phyloP scores from a whole-genome alignment of 2,113 vertebrate genomes.

The Sturnus vulgaris region DNA sequence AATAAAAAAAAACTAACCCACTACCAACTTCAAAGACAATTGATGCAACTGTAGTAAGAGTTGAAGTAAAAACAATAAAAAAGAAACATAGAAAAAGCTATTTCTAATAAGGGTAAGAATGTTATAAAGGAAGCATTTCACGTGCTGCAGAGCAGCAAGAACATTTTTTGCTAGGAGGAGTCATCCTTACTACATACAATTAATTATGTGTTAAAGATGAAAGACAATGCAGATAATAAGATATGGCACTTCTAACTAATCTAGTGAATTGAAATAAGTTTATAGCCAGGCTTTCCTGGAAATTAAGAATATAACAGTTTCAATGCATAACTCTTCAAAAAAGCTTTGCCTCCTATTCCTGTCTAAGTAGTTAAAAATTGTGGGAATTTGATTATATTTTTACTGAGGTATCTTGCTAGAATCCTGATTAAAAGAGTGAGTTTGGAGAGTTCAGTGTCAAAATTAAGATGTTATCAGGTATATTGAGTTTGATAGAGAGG shows the following conservation, averaged over 20 bases:
- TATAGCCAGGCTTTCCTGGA: background rate
- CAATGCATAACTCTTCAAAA: background rate
- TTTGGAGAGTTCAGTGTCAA: background rate
- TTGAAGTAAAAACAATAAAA: background rate
- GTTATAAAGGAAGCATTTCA: background rate
- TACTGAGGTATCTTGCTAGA: background rate
- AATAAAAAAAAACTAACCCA: too few species aligned
- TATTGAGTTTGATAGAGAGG: background rate
- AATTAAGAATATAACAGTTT: background rate
- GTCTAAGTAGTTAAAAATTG: background rate
- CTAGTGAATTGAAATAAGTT: background rate
- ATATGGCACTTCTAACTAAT: background rate
- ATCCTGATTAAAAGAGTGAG: background rate
- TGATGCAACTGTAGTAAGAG: background rate
- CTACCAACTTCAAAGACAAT: background rate
- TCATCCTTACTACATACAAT: background rate
- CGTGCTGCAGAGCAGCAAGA: background rate
- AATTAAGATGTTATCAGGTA: background rate
- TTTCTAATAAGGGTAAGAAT: background rate
- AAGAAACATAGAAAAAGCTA: background rate
- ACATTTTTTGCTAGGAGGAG: background rate
- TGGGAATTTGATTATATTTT: background rate
- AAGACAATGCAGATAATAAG: background rate
- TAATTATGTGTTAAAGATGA: background rate
- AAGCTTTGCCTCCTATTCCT: background rate